A percentile compares a stretch with the other conserved stretches of the same genome.
Evolutionary conservation across 2,113 vertebrate species (phyloP).

Genomic region (Spea bombifrons): DNA sequence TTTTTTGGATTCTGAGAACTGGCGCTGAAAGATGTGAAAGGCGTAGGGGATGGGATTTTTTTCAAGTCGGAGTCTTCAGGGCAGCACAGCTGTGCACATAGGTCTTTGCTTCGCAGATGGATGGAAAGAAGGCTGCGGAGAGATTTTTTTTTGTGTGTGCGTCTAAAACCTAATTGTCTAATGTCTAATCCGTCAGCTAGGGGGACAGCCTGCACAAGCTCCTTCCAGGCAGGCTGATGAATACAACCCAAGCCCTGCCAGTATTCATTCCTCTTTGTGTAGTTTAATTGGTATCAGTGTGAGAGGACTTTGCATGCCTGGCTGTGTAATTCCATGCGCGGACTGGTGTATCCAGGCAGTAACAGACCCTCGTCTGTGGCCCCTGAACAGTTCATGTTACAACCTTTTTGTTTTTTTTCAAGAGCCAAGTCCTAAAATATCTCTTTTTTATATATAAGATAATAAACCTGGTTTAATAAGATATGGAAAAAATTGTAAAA

Average conservation of each 20-base stretch:
- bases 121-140: conserved; percentile 57
- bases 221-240: conserved; percentile 61
- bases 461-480: too few relatives aligned
- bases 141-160: conserved; percentile 50
- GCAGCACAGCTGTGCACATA: conserved; percentile 65
- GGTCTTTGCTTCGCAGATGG: conserved; percentile 65
- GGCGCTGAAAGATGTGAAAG: conserved; percentile 57
- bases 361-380: not conserved
- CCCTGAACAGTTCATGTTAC: not conserved
- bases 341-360: not conserved
- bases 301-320: conserved; percentile 32
- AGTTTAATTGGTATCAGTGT: conserved; percentile 55
- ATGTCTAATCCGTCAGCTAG: conserved; percentile 65
- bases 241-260: conserved; percentile 45
- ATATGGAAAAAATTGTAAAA: too few relatives aligned
- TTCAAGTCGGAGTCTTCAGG: conserved; percentile 57
- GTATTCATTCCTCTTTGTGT: conserved; percentile 23
- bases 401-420: too few relatives aligned
- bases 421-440: too few relatives aligned
- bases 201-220: conserved; percentile 61
- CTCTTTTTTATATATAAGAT: too few relatives aligned
- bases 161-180: conserved; percentile 66
- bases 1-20: conserved; percentile 59
- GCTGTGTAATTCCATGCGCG: conserved; percentile 15
- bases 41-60: conserved; percentile 48